A percentile compares a stretch with the other conserved stretches of the same genome.
Conservation (phyloP, 2,113 vertebrate species). For the Muntiacus muntjak region DNA sequence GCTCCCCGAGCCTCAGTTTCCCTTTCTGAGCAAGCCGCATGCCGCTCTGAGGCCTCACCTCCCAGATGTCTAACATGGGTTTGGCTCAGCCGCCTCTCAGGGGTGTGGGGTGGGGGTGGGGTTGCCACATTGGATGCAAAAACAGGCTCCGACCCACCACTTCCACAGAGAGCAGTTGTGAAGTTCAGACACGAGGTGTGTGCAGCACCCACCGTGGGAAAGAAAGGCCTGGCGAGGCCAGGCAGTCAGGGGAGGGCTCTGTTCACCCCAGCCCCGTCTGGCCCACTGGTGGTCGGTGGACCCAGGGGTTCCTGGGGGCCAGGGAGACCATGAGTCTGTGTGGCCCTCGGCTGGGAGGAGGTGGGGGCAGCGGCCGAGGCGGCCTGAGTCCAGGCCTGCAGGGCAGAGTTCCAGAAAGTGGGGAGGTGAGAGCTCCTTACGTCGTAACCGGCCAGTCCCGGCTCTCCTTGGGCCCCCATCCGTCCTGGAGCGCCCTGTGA, state of each 20-base stretch:
- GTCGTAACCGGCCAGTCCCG: conserved; percentile 92
- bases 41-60: background rate
- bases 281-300: background rate
- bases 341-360: background rate
- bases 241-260: fast-evolving
- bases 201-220: fast-evolving
- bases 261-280: background rate
- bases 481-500: conserved; percentile 92
- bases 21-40: background rate
- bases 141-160: background rate
- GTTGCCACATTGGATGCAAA: background rate
- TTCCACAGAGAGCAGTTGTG: background rate
- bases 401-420: background rate
- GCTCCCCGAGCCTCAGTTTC: background rate
- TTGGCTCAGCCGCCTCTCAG: background rate
- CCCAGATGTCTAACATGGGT: background rate
- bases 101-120: background rate
- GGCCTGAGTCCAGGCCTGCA: background rate
- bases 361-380: background rate
- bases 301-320: background rate
- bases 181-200: fast-evolving
- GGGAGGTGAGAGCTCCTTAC: conserved; percentile 72
- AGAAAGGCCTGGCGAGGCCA: fast-evolving
- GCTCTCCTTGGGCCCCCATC: conserved; percentile 95
- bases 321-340: background rate